Base-by-base conservation (phyloP, 2,888 invertebrate genomes). In the Galeruca laticollis region DNA sequence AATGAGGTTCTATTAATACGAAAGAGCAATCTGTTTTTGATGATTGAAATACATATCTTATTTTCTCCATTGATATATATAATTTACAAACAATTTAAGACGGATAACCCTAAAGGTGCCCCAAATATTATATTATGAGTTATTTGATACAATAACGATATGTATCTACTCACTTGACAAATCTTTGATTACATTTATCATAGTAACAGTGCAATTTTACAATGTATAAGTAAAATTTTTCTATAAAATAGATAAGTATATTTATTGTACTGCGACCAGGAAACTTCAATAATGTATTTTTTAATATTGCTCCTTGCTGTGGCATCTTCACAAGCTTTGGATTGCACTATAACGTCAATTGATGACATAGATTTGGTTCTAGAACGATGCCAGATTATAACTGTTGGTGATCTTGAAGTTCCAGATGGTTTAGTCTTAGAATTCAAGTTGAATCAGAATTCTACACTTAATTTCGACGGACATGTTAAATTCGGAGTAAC, bases 301-400 rank as follows among this genome's bases (percentile, higher is more conserved):
- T 6, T 57, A 15, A 15, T 57, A 35, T 35, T 57, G 9, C 13
- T 57, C 1, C 18, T 57, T 57, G 4, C 15, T 15, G 35, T n/a
- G 5, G 13, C 35, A 57, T 15, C 35, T n/a, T 11, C 35, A 1
- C 18, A 13, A 35, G 56, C 15, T n/a, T 15, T 31, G 0, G 18
- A 57, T 35, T 57, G 56, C 5, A 18, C n/a, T 15, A 57, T 57
- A 57, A 57, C n/a, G 0, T 57, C 56, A n/a, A 11, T 57, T 2
- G 35, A 57, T 1, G 15, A 57, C 33, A 33, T 57, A 35, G 6
- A 15, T 5, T 18, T 35, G 15, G 56, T 18, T 18, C 0, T 18
- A 21, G 56, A 35, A 35, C 9, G n/a, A 18, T 57, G 56, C 11
- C 0, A 0, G 13, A 4, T 9, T 9, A 57, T 57, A 18, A 57